These are phyloP conservation scores for Amiota minor DNA, from an alignment of 2,888 invertebrate species.

Conservation along the genomic window DNA sequence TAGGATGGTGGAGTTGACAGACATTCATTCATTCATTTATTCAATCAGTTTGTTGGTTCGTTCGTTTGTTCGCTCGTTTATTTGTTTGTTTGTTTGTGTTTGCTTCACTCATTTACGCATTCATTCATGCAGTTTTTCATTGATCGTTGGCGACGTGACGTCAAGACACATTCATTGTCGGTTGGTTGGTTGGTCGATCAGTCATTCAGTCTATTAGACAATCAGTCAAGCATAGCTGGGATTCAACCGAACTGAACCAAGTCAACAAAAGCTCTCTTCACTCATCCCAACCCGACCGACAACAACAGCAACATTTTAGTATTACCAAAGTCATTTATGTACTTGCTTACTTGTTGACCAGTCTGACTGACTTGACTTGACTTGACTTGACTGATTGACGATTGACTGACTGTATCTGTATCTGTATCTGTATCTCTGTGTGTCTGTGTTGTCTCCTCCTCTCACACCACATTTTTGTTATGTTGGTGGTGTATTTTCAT, in stretches of 20 bases:
- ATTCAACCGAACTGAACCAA: too few relatives aligned
- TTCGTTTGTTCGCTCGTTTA: constrained; percentile 50
- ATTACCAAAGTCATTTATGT: too few relatives aligned
- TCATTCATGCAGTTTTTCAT: constrained; percentile 25
- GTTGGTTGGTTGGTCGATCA: constrained; percentile 47
- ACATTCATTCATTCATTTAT: constrained; percentile 46
- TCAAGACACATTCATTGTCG: constrained; percentile 37
- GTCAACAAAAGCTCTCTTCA: too few relatives aligned
- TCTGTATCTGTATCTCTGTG: too few relatives aligned
- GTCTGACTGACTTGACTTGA: too few relatives aligned
- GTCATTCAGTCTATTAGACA: constrained; percentile 37
- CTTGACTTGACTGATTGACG: neutral
- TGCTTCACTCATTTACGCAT: constrained; percentile 15
- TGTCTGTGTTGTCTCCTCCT: too few relatives aligned
- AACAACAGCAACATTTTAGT: too few relatives aligned
- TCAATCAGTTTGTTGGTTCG: constrained; percentile 24
- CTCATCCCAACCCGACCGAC: too few relatives aligned
- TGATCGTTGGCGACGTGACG: neutral
- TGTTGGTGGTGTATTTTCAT: too few relatives aligned
- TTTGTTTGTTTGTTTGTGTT: too few relatives aligned
- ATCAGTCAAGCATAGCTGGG: constrained; percentile 11
- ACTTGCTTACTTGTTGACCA: too few relatives aligned
- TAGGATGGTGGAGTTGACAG: constrained; percentile 27
- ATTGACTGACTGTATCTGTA: neutral
- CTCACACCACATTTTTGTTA: too few relatives aligned